A percentile compares a stretch with the other conserved stretches of the same genome.
Evolutionary conservation across 2,113 vertebrate genomes (phyloP).

Genomic region (Butorides virescens): DNA sequence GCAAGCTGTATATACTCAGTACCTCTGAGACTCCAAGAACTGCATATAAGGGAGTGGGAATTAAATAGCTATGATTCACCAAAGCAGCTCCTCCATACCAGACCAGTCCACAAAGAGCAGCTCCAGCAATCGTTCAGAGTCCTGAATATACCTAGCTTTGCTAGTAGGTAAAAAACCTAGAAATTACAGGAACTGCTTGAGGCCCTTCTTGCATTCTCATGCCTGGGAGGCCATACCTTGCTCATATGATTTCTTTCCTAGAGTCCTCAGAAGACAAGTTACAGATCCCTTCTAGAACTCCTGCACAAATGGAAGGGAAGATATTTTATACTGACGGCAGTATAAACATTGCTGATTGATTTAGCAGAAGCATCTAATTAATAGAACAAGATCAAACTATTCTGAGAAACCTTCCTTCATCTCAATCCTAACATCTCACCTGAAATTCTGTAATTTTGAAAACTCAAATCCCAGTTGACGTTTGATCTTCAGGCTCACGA

Average conservation of each 20-base stretch:
- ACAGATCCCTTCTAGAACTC: not conserved
- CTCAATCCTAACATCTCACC: not conserved
- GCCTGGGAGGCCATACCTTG: not conserved
- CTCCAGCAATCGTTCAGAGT: not conserved
- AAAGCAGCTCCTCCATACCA: not conserved
- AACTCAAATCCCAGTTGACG: not conserved
- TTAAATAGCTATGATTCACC: not conserved
- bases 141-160: not conserved
- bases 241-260: not conserved
- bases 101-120: not conserved
- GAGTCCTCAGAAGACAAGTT: not conserved
- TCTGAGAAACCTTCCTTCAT: not conserved
- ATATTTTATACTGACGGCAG: not conserved
- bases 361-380: not conserved
- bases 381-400: not conserved
- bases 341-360: accelerated
- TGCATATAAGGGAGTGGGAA: not conserved
- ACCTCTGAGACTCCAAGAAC: not conserved
- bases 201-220: not conserved
- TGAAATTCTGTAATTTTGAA: not conserved
- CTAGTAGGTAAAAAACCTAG: not conserved
- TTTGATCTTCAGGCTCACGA: not conserved
- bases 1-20: not conserved
- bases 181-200: not conserved
- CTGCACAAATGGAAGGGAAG: not conserved